Evolutionary conservation across 2,888 invertebrate species (phyloP), one percentile per base, ranked within the genome.

Genomic region (Strigamia transsilvanica): DNA sequence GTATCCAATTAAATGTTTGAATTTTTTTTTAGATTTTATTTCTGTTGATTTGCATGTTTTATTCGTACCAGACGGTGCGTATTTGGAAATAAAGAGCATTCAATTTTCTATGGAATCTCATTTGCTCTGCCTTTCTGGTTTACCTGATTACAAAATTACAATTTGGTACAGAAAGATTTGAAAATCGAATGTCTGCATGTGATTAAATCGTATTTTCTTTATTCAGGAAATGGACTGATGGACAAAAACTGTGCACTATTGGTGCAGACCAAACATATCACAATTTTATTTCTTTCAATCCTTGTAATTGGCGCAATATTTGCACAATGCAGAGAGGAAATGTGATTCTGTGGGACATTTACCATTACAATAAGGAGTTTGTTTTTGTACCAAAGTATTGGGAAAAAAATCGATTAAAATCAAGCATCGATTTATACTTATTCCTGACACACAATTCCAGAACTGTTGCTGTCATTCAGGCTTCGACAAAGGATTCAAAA

Each of bases 101-200:
- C 15, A 12, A 12, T 80, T 80, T 80, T 80, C 80, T 1, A 41
- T 42, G 42, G 80, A 80, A 2, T 6, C 34, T 41, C 80, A 80
- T 41, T 13, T 80, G 5, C 12, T 18, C 0, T 5, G 13, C 10
- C n/a, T 80, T n/a, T 80, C 80, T 4, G 80, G 80, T 18, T 18
- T 27, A 38, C 80, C 80, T 10, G 42, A 80, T 41, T 80, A 41
- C 23, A 80, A 80, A 41, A 80, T 80, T 38, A 80, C 80, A n/a
- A 41, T 80, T 38, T 80, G 80, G 27, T 27, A 27, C 27, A 27
- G 27, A 2, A 27, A 3, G 3, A 2, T 27, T 27, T 1, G 3
- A 27, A 27, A 27, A 2, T 27, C 1, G 27, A 27, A 27, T 27
- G 1, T 27, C 27, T 3, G 1, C 3, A 3, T 27, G 27, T 27